Conservation (phyloP, 2,113 vertebrate species). For the Siphamia tubifer region DNA sequence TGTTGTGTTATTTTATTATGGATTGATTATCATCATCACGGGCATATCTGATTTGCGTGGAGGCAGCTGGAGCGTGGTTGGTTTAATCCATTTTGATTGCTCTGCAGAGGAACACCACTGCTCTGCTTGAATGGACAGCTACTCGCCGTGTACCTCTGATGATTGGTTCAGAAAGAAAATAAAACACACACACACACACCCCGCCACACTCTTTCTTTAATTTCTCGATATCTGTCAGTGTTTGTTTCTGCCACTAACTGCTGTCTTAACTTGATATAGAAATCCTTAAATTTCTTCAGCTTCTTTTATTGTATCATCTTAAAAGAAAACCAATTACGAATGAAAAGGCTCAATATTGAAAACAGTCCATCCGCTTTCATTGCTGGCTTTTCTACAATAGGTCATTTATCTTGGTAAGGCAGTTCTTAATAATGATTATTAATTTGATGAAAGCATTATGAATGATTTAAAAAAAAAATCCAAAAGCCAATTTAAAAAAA, state of each 20-base stretch:
- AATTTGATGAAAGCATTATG: constrained; percentile 49
- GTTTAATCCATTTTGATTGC: constrained; percentile 80
- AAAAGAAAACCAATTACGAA: neutral
- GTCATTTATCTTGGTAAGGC: constrained; percentile 35
- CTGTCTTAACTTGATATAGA: neutral
- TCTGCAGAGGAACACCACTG: constrained; percentile 69
- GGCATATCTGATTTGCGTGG: constrained; percentile 75
- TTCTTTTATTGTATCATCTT: neutral
- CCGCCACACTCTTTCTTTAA: constrained; percentile 5
- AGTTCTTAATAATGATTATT: constrained; percentile 40
- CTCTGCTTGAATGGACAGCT: constrained; percentile 62
- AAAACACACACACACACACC: neutral
- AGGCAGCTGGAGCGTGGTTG: constrained; percentile 65
- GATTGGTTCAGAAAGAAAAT: constrained; percentile 51
- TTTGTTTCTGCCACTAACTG: neutral
- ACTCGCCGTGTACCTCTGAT: constrained; percentile 37
- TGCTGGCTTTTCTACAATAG: constrained; percentile 1
- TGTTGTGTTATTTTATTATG: constrained; percentile 80
- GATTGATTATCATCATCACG: constrained; percentile 82
- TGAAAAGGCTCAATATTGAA: neutral
- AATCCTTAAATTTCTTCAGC: neutral
- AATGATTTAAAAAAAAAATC: constrained; percentile 22
- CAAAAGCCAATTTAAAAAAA: constrained; percentile 21
- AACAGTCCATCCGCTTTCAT: neutral
- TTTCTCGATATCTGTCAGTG: neutral